Base-by-base conservation (phyloP, 2,888 invertebrate genomes). In the Drosophila basisetae region DNA sequence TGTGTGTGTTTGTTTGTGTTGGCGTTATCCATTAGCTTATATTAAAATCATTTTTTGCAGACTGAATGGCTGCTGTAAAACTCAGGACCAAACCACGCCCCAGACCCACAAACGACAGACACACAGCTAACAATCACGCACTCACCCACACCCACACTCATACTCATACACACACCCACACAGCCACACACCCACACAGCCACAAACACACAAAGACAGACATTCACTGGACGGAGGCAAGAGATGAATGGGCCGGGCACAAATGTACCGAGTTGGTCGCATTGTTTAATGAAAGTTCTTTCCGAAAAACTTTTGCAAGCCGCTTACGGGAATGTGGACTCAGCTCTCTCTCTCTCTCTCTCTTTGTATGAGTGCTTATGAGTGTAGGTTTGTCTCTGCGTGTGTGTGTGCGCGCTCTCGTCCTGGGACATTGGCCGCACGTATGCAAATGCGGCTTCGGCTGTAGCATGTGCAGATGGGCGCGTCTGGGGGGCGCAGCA, bases 261-360 rank as follows among this genome's bases (percentile, higher is more conserved):
- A 82, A 82, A 82, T 78, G 84, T 76, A 82, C 82, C 76, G 77
- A 78, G 77, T 84, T 83, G 73, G 82, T 83, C 87, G 89, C 89
- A 90, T 87, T 87, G 86, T 87, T 87, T 87, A 90, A 87, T 87
- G 86, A 87, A 87, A 90, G 86, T 87, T 85, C 90, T 90, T 87
- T 87, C 81, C 86, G 56, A 75, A 90, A 87, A 87, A 87, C 89
- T 90, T 90, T 87, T 78, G 77, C 82, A 73, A 66, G 63, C 76
- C 69, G 56, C 61, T 68, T 72, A 67, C 72, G 61, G 68, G 62
- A 65, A 69, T 60, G 74, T 60, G 75, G 75, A 67, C 70, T 41
- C 53, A 31, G 52, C 33, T 49, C 35, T 35, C 18, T 41, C 52
- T 50, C 7, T 54, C 41, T 53, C 35, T 30, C 28, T 47, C 58